A percentile compares a stretch with the other conserved stretches of the same genome.
Conservation (phyloP, 2,113 vertebrate genomes). For the Mungos mungo region DNA sequence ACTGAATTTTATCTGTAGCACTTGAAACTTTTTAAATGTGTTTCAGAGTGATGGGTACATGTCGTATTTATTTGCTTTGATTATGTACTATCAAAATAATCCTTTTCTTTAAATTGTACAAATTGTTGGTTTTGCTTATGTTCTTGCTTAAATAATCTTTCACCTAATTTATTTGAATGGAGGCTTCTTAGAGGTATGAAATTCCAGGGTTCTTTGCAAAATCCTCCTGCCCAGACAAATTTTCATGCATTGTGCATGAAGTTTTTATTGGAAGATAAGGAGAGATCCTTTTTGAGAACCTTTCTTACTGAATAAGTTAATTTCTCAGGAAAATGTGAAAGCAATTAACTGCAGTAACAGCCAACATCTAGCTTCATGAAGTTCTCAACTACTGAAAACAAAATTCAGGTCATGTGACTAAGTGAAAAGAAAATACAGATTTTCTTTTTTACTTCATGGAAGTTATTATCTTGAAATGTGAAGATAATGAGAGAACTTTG, state of each 20-base stretch:
- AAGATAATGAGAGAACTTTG: background rate
- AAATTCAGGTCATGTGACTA: background rate
- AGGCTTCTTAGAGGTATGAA: background rate
- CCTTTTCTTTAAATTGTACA: background rate
- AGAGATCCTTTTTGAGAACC: background rate
- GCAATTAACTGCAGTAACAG: background rate
- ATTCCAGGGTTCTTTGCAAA: background rate
- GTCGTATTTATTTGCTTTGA: background rate
- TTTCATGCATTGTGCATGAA: background rate
- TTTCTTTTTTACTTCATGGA: background rate
- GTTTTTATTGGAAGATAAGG: background rate
- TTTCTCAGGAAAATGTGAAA: constrained; percentile 25
- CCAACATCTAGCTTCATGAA: background rate
- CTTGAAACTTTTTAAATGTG: background rate
- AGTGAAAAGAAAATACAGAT: background rate
- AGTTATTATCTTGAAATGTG: background rate
- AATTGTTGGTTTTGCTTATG: background rate
- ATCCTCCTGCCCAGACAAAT: background rate
- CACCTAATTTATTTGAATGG: constrained; percentile 34
- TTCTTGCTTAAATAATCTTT: constrained; percentile 16
- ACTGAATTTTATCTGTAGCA: background rate
- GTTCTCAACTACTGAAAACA: background rate
- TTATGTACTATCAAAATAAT: background rate
- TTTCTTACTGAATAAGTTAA: constrained; percentile 3
- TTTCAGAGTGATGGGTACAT: background rate